Base-by-base conservation (phyloP, 2,113 vertebrate genomes). In the Eptesicus fuscus region DNA sequence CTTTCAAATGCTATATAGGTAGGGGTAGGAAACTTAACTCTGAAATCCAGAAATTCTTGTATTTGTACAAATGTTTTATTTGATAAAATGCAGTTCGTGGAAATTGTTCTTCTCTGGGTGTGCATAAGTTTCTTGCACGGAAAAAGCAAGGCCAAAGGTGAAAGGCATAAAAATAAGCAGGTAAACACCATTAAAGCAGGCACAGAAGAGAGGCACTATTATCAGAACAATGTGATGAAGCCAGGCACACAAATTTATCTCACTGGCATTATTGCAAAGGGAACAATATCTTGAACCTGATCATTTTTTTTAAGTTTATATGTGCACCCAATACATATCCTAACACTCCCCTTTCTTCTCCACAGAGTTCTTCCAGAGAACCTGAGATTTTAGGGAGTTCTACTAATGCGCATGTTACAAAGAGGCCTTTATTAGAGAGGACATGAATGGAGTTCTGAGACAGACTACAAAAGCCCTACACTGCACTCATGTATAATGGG, bases 11-110 rank as follows among this genome's bases (percentile, higher is more conserved):
- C 65, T 96, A 47, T 90, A 91, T 37, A 85, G 32, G 14, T 53
- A 40, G 40, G 56, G n/a, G 7, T 71, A 82, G 77, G 77, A 97
- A 97, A 67, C 86, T 51, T 96, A 94, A 95, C 61, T 85, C 73
- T 83, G n/a, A 96, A 96, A 98, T 90, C 90, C 83, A 94, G 95
- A 96, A 70, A 91, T 96, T 65, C 86, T 96, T 95, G 59, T 79
- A 83, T 95, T 91, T 59, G 40, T 79, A 70, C 20, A 83, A 91
- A 87, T 93, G 18, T 91, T 94, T 91, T 89, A 88, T 88, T 56
- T 83, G 70, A 90, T 94, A 96, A 28, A 94, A 97, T 97, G 65
- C 51, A 96, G 51, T 61, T 97, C 93, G 86, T 69, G 42, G 74
- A 92, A 93, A 96, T 95, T 94, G 96, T 83, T 95, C 13, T 40